phyloP scores from a whole-genome alignment of 2,888 invertebrate genomes.

The Drosophila eohydei region DNA sequence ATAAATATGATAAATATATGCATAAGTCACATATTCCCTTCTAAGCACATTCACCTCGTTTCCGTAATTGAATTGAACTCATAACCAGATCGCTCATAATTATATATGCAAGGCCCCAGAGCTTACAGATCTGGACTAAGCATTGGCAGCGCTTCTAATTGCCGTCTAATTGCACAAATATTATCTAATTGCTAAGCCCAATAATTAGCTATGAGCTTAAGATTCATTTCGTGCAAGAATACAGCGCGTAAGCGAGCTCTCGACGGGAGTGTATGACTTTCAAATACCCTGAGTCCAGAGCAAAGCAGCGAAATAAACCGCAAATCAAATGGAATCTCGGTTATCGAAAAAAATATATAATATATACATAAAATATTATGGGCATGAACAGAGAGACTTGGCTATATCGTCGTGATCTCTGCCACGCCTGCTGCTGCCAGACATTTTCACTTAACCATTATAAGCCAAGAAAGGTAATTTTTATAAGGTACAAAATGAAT shows the following conservation, averaged over 20 bases:
- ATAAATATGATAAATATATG: not conserved
- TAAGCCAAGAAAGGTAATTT: not conserved
- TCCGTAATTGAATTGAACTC: constrained; percentile 21
- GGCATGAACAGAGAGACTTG: too few species aligned
- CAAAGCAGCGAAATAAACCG: too few species aligned
- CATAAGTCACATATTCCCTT: not conserved
- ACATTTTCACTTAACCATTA: too few species aligned
- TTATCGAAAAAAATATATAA: too few species aligned
- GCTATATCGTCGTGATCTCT: too few species aligned
- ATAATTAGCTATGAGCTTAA: not conserved
- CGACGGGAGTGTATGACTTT: not conserved
- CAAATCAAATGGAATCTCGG: too few species aligned
- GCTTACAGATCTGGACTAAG: not conserved
- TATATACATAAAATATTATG: too few species aligned
- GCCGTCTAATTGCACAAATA: constrained; percentile 11
- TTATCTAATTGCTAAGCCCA: constrained; percentile 2
- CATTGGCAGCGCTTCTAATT: constrained; percentile 4
- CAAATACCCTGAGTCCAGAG: too few species aligned
- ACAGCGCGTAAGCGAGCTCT: too few species aligned
- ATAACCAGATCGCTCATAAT: constrained; percentile 20
- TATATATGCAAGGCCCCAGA: constrained; percentile 8
- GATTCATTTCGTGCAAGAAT: not conserved
- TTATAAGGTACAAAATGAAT: not conserved
- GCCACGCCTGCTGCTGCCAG: too few species aligned
- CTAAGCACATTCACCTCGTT: constrained; percentile 10